Percentiles rank a stretch among this genome's conserved stretches.
Conservation (phyloP, 2,888 invertebrate genomes). For the Atherix ibis region DNA sequence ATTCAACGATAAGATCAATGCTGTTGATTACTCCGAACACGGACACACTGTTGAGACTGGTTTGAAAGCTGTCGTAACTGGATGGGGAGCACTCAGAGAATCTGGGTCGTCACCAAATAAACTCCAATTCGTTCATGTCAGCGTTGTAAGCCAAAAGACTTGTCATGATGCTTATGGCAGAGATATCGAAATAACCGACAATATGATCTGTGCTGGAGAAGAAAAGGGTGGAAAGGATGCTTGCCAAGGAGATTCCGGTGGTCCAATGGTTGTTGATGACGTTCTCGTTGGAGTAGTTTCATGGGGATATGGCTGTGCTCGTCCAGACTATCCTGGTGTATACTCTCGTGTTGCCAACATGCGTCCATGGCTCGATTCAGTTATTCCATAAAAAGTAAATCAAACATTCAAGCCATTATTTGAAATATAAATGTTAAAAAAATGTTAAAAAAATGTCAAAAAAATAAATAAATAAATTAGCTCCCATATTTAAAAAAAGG, state of each 20-base stretch:
- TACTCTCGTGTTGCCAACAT: no score
- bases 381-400: background rate
- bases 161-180: no score
- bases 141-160: background rate
- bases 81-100: background rate
- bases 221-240: constrained; percentile 29
- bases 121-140: constrained; percentile 2
- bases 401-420: background rate
- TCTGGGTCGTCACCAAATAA: background rate
- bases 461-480: no score
- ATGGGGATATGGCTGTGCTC: constrained; percentile 35
- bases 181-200: no score
- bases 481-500: no score
- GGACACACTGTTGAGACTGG: constrained; percentile 12
- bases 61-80: constrained; percentile 1
- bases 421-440: no score
- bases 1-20: constrained; percentile 25
- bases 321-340: no score
- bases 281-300: constrained; percentile 31
- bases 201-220: no score
- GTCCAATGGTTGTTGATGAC: no score
- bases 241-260: no score
- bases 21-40: constrained; percentile 27
- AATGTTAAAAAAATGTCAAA: no score
- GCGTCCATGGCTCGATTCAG: no score